Conservation (phyloP, 2,797 vertebrate species). For the Yasuhikotakia modesta region DNA sequence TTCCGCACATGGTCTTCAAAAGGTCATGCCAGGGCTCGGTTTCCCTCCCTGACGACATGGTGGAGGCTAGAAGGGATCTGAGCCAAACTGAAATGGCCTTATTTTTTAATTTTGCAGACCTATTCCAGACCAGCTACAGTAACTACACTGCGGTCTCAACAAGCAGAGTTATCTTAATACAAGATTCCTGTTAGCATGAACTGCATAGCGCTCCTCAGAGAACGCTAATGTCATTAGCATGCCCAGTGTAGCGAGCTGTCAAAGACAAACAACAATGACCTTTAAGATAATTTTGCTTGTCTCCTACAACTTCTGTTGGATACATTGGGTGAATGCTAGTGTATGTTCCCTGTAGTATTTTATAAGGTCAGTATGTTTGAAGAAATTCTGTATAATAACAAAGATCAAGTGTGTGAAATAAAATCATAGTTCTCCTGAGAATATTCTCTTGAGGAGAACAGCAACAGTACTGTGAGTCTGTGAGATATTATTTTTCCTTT, state of each 20-base stretch:
- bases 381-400: slow-evolving; percentile 19
- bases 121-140: slow-evolving; percentile 14
- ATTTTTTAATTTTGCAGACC: slow-evolving; percentile 8
- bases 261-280: slow-evolving; percentile 49
- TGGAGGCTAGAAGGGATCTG: not conserved
- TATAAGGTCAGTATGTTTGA: slow-evolving; percentile 42
- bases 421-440: slow-evolving; percentile 23
- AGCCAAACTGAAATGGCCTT: slow-evolving; percentile 13
- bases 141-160: slow-evolving; percentile 13
- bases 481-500: not conserved
- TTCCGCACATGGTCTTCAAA: slow-evolving; percentile 15
- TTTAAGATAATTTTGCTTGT: slow-evolving; percentile 45
- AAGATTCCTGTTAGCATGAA: slow-evolving; percentile 29
- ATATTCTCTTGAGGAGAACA: slow-evolving; percentile 1
- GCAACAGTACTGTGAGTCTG: not conserved
- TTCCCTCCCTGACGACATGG: not conserved
- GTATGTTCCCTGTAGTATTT: slow-evolving; percentile 44
- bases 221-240: slow-evolving; percentile 52
- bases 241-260: slow-evolving; percentile 38
- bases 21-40: slow-evolving; percentile 14
- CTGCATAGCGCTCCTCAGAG: slow-evolving; percentile 18
- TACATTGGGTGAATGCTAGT: slow-evolving; percentile 35
- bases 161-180: slow-evolving; percentile 23
- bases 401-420: not conserved
- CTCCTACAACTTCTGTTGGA: slow-evolving; percentile 37